These are phyloP conservation scores for Sipha flava DNA, from an alignment of 1,140 invertebrate species.

Conservation along the genomic window DNA sequence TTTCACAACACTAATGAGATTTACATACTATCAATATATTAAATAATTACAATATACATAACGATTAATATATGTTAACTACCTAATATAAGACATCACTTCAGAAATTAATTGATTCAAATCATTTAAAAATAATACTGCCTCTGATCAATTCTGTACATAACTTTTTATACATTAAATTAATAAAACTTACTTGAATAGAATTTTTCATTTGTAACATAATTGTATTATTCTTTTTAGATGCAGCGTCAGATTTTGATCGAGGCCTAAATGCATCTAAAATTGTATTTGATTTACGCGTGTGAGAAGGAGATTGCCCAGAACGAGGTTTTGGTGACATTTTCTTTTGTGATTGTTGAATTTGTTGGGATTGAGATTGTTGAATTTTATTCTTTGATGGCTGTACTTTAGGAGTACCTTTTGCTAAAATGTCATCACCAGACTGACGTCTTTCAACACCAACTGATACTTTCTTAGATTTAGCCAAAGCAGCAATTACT, in stretches of 20 bases:
- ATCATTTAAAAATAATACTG: too few species aligned
- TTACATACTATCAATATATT: too few species aligned
- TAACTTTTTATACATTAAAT: too few species aligned
- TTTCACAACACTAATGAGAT: too few species aligned
- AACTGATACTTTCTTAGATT: not conserved
- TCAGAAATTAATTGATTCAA: too few species aligned
- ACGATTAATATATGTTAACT: not conserved
- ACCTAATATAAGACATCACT: too few species aligned
- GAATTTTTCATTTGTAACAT: conserved; percentile 71
- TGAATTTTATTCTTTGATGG: conserved; percentile 4
- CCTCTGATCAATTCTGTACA: too few species aligned
- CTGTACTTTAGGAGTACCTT: conserved; percentile 28
- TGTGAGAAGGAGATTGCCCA: conserved; percentile 45
- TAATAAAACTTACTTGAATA: conserved; percentile 54
- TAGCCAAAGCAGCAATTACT: conserved; percentile 16
- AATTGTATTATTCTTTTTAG: conserved; percentile 57
- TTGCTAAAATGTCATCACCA: conserved; percentile 44
- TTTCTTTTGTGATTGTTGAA: not conserved
- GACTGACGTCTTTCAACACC: conserved; percentile 45
- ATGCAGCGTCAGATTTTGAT: conserved; percentile 66
- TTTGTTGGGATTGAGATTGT: not conserved
- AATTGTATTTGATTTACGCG: conserved; percentile 49
- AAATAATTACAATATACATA: not conserved
- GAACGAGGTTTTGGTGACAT: conserved; percentile 19
- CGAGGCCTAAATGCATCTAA: conserved; percentile 77